Base-by-base conservation (phyloP, 2,888 invertebrate species). In the Drosophila koepferae region DNA sequence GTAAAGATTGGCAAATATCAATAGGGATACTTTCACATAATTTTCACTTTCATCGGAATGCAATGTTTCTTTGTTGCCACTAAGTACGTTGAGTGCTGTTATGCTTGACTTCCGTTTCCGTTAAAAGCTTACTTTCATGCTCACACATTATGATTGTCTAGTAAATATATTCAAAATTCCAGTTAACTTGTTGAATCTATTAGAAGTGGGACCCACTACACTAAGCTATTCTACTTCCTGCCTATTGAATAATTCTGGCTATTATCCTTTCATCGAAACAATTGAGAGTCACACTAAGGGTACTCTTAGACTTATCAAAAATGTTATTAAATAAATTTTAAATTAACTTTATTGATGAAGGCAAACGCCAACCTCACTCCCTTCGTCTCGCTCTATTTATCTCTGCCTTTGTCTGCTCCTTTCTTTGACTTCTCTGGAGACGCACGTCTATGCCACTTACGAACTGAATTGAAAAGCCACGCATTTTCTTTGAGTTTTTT, bases 381-480 rank as follows among this genome's bases (percentile, higher is more conserved):
- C 28, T 28, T 8, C 36, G 61, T 59, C 36, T 18, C 20, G 14
- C n/a, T 20, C 53, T 36, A 6, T 16, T 36, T 28, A 28, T 6
- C 28, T 28, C 28, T 28, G 28, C 14, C 38, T 18, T 14, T 36
- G 14, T 28, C 36, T 28, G 23, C 23, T 9, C 8, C 34, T 23
- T 16, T 28, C 40, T 40, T 40, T 28, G 40, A 23, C 20, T 23
- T 49, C 73, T 77, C 49, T 58, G 40, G 56, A 56, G 75, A 51
- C 63, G 68, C 61, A 63, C 68, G 82, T 81, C 82, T 71, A 72
- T 74, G 80, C 82, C 80, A 80, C 82, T 82, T 75, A 79, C 62
- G 58, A 49, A 34, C 58, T 62, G 78, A 69, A 72, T 79, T 72
- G 69, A 70, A 81, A 80, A 77, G 76, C 74, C 54, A 72, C 77